Evolutionary conservation across 2,113 vertebrate species (phyloP), one percentile per base, ranked within the genome.

Genomic region (Cheilinus undulatus): DNA sequence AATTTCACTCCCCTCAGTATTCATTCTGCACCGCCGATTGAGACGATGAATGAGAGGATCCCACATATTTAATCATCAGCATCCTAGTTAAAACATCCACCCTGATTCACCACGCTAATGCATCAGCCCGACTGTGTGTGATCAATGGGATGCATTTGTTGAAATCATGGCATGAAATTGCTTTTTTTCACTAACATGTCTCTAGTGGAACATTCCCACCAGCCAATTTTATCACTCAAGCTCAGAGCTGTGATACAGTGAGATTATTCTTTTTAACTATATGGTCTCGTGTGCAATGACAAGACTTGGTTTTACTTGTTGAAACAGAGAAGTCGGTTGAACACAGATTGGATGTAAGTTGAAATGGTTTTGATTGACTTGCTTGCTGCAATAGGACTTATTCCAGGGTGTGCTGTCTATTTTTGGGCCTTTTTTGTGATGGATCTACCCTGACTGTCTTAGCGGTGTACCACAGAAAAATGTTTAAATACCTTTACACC

Each of bases 141-240:
- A 89, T 91, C 79, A 83, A 62, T 88, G 80, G 42, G 69, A 82
- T 63, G 75, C 72, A 74, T 83, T 89, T 80, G 85, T 73, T 63
- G 53, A 76, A 88, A 86, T 78, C 75, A 56, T 80, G 56, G 74
- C 68, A 88, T 88, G 67, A 86, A 86, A 83, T 87, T 83, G 64
- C 56, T 27, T 61, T 79, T 72, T 15, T 42, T 45, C 56, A 54
- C 57, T 62, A 67, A 51, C 76, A 62, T 13, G 24, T 71, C 54
- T 84, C 76, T 34, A 10, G 54, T 15, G 76, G 62, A 53, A 72
- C 56, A 50, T 73, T 82, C 62, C 53, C 38, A 65, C 48, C 20
- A 60, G 42, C 52, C 61, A 53, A 45, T 78, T 68, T 69, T 34
- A 73, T 80, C 59, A 24, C 12, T 54, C 15, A 20, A 76, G 65